Percentiles rank a stretch among this genome's conserved stretches.
These are phyloP conservation scores for Cephus spinipes DNA, from an alignment of 2,888 invertebrate species.

Conservation along the genomic window DNA sequence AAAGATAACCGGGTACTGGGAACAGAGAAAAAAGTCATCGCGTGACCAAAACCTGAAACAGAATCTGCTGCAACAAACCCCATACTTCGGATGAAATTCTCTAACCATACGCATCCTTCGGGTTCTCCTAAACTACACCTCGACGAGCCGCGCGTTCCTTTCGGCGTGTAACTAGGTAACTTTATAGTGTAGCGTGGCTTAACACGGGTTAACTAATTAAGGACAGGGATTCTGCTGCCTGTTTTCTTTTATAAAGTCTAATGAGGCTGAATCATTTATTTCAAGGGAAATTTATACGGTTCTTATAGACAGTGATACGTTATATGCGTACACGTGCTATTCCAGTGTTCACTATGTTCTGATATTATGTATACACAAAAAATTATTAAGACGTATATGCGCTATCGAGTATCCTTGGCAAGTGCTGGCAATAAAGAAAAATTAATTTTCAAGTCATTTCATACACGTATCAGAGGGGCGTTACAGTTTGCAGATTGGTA, in stretches of 20 bases:
- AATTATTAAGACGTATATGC: background rate
- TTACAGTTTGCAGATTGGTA: background rate
- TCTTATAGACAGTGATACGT: background rate
- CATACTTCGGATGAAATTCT: constrained; percentile 47
- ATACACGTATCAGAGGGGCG: background rate
- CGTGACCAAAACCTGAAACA: constrained; percentile 64
- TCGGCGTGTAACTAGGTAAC: constrained; percentile 4
- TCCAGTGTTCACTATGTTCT: background rate
- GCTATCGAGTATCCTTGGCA: background rate
- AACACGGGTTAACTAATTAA: background rate
- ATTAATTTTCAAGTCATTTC: background rate
- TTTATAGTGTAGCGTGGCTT: background rate
- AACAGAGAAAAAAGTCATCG: constrained; percentile 65
- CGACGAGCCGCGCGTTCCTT: background rate
- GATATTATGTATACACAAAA: background rate
- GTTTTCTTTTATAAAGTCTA: background rate
- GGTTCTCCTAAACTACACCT: constrained; percentile 7
- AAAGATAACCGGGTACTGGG: constrained; percentile 65
- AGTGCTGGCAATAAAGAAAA: background rate
- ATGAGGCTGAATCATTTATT: background rate
- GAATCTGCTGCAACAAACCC: constrained; percentile 51
- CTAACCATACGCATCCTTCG: constrained; percentile 37
- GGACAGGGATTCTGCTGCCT: background rate
- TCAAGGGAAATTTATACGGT: background rate
- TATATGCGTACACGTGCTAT: background rate